phyloP scores from a whole-genome alignment of 2,113 vertebrate genomes.

The Equus przewalskii region DNA sequence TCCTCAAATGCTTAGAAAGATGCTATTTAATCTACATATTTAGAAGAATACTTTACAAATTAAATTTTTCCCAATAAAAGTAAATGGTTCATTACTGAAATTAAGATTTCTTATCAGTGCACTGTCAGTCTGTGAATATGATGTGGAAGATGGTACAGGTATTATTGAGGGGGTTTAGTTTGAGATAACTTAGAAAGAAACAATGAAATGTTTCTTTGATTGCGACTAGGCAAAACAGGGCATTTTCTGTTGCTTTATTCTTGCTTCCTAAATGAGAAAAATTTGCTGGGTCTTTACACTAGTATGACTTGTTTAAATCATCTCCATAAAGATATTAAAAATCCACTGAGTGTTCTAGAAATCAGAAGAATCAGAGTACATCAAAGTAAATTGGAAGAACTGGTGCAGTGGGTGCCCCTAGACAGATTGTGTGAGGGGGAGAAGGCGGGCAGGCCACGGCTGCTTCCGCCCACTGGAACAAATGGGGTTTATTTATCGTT shows the following conservation, averaged over 20 bases:
- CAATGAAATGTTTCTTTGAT: not conserved
- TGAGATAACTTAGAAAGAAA: not conserved
- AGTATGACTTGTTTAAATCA: not conserved
- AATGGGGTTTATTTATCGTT: not conserved
- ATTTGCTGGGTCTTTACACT: not conserved
- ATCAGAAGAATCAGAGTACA: not conserved
- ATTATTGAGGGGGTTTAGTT: not conserved
- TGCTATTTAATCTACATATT: conserved; percentile 37
- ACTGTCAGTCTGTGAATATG: not conserved
- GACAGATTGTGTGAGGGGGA: not conserved
- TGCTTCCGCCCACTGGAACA: too few relatives aligned
- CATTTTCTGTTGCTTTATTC: not conserved
- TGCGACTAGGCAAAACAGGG: not conserved
- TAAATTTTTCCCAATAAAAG: not conserved
- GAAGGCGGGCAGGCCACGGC: too few relatives aligned
- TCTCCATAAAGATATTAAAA: not conserved
- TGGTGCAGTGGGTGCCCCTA: rapidly evolving
- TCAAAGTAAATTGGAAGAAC: not conserved
- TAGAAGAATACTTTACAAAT: conserved; percentile 25
- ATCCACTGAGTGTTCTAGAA: not conserved
- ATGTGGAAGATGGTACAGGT: not conserved
- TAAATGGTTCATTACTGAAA: conserved; percentile 17
- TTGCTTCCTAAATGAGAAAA: not conserved
- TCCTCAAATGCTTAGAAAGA: not conserved
- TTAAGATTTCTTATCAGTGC: not conserved